Base-by-base conservation (phyloP, 2,888 invertebrate genomes). In the Diaprepes abbreviatus region DNA sequence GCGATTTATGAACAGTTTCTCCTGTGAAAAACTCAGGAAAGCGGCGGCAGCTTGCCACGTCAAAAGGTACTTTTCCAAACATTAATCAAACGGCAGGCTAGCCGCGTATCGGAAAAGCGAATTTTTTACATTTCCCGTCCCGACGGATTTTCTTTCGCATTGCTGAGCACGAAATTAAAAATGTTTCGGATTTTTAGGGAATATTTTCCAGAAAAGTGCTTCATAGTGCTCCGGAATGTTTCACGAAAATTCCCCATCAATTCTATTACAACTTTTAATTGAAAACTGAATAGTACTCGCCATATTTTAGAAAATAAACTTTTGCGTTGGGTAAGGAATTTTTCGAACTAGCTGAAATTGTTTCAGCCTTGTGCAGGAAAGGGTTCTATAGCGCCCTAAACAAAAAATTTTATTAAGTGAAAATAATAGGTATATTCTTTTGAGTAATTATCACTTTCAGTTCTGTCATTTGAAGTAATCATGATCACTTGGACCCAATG, bases 101-200 rank as follows among this genome's bases (percentile, higher is more conserved):
- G 17, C 43, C 1, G 45, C 48, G 28, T 24, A 48, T 48, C 48
- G 48, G 14, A 48, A 48, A 28, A 28, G 28, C 28, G 48, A 17
- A 48, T 48, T 48, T 48, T 48, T 48, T 48, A 48, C 24, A 48
- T 48, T 48, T 48, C 14, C 28, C 48, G 24, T 7, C 48, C 21
- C 12, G 19, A 48, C 10, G 48, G 48, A 48, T 48, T 48, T 48
- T 24, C 57, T 28, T 19, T 36, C 28, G 35, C 36, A 58, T 58
- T 36, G 24, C 57, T 10, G 16, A 33, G 40, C 40, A 40, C 58
- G 58, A 58, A 58, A 58, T 58, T 58, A 58, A 58, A 58, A 58
- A 58, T 58, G 58, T 58, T 58, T 58, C 58, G 58, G 38, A 58
- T 58, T 58, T 58, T 58, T 58, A 21, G 58, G 38, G 40, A 40